phyloP scores from a whole-genome alignment of 2,888 invertebrate species.

The Monochamus alternatus region DNA sequence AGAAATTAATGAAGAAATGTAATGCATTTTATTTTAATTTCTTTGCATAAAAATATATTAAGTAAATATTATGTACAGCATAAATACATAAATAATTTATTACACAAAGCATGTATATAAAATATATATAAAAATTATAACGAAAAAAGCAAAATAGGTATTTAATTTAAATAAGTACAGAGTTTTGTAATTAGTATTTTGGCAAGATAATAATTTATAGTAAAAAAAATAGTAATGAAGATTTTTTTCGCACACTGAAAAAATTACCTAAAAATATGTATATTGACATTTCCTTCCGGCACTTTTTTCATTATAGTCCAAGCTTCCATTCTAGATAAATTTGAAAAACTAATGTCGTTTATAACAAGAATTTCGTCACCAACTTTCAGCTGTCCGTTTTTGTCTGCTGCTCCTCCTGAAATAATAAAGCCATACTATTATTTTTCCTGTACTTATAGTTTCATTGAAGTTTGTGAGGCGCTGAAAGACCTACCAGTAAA shows the following conservation, averaged over 20 bases:
- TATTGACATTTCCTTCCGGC: constrained; percentile 80
- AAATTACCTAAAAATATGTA: constrained; percentile 59
- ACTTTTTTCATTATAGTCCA: constrained; percentile 95
- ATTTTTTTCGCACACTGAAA: background rate
- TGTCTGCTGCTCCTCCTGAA: constrained; percentile 91
- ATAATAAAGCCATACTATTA: constrained; percentile 44
- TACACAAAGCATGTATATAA: constrained; percentile 58
- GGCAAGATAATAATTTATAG: constrained; percentile 51
- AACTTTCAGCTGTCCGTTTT: constrained; percentile 85
- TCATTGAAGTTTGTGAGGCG: too few relatives aligned
- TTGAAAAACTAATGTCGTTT: constrained; percentile 85
- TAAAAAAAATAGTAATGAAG: constrained; percentile 14
- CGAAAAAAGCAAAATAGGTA: constrained; percentile 52
- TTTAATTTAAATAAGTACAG: constrained; percentile 51
- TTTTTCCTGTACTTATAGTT: background rate
- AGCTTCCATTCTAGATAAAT: constrained; percentile 93
- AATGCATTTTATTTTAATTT: constrained; percentile 9
- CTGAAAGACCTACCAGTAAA: constrained; percentile 84
- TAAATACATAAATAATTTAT: constrained; percentile 60
- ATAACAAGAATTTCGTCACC: constrained; percentile 92
- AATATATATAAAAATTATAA: constrained; percentile 60
- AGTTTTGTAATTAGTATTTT: constrained; percentile 46
- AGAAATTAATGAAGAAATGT: background rate
- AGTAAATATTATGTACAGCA: constrained; percentile 49
- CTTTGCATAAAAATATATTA: constrained; percentile 42